These are phyloP conservation scores for Pseudorasbora parva DNA, from an alignment of 2,113 vertebrate genomes.

Conservation along the genomic window DNA sequence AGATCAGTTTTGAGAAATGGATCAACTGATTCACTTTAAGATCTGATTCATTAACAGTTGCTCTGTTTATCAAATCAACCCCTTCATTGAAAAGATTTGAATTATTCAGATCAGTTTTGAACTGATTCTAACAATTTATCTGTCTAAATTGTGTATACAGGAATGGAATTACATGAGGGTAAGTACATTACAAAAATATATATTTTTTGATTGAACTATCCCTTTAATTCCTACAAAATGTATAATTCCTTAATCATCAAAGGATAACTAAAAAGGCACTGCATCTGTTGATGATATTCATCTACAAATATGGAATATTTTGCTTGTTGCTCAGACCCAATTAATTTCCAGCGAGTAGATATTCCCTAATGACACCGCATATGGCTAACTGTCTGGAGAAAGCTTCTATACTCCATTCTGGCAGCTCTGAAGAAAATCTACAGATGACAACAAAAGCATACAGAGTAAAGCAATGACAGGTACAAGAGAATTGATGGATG, in stretches of 20 bases:
- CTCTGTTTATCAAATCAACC: not conserved
- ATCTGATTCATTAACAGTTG: not conserved
- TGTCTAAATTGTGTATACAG: not conserved
- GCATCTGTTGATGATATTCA: not conserved
- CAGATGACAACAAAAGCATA: constrained; percentile 47
- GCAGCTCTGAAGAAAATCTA: constrained; percentile 41
- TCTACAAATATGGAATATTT: constrained; percentile 19
- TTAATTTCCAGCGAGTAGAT: constrained; percentile 38
- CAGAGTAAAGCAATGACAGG: constrained; percentile 38
- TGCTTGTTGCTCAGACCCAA: constrained; percentile 42
- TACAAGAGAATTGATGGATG: constrained; percentile 57
- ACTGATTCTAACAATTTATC: not conserved
- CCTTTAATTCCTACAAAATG: not conserved
- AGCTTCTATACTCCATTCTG: not conserved
- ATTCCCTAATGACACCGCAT: constrained; percentile 33
- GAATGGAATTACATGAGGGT: not conserved
- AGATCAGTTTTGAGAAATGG: not conserved
- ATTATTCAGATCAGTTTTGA: not conserved
- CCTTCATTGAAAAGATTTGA: not conserved
- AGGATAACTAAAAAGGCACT: not conserved
- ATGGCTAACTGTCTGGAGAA: constrained; percentile 37
- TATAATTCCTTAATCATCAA: not conserved
- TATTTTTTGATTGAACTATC: not conserved
- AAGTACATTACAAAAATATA: not conserved
- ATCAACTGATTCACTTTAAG: not conserved